Conservation (phyloP, 2,888 invertebrate species). For the Metellina segmentata region DNA sequence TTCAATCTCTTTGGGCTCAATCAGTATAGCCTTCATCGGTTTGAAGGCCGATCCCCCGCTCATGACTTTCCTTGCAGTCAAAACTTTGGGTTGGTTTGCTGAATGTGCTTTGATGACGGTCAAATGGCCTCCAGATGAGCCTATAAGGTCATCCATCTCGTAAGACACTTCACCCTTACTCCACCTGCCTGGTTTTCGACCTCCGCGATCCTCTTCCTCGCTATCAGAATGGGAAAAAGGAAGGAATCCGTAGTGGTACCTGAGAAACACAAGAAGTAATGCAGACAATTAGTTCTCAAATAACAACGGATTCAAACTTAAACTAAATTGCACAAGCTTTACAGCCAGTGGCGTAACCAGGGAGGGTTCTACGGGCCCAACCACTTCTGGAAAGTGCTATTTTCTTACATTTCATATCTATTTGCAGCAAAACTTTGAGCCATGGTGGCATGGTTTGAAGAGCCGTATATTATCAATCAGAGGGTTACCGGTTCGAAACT, state of each 20-base stretch:
- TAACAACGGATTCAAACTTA: not conserved
- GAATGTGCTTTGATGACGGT: slow-evolving; percentile 69
- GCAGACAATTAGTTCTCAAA: not conserved
- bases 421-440: too few species aligned
- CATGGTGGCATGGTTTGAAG: too few species aligned
- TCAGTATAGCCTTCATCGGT: slow-evolving; percentile 64
- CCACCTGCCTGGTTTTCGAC: slow-evolving; percentile 42
- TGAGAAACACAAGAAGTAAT: not conserved
- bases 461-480: too few species aligned
- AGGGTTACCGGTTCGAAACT: too few species aligned
- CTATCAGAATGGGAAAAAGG: slow-evolving; percentile 33
- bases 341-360: not conserved
- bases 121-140: slow-evolving; percentile 67
- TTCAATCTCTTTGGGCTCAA: slow-evolving; percentile 64
- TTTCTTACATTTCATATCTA: too few species aligned
- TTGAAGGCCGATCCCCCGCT: slow-evolving; percentile 27
- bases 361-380: not conserved
- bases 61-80: slow-evolving; percentile 55
- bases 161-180: slow-evolving; percentile 57
- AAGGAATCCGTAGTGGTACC: slow-evolving; percentile 61
- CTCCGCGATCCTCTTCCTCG: slow-evolving; percentile 54
- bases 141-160: slow-evolving; percentile 58
- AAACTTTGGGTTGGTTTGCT: slow-evolving; percentile 35
- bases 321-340: not conserved
- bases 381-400: not conserved